Evolutionary conservation across 2,888 invertebrate genomes (phyloP), one percentile per base, ranked within the genome.

Genomic region (Leptogaster cylindrica): DNA sequence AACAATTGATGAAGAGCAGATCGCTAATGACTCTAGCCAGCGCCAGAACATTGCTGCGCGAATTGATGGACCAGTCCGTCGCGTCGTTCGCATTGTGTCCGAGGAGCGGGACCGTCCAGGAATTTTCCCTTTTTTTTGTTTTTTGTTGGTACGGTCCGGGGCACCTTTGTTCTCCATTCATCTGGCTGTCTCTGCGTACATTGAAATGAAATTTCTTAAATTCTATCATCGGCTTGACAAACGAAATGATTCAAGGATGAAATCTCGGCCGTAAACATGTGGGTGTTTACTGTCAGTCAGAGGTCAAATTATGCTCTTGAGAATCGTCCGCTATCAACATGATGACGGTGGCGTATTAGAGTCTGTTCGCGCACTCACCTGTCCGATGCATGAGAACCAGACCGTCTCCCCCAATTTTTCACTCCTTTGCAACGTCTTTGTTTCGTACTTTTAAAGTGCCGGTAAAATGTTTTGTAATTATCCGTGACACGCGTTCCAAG

Each of bases 1-100:
- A 58, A 58, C 58, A 58, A 58, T 58, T 58, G 58, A 58, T 58
- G 25, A 58, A 58, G 58, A 58, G 58, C 58, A 58, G 58, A 39
- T 58, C 58, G 41, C 58, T 58, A 58, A 58, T 58, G 58, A 58
- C 58, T 23, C 58, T 12, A 58, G 2, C 14, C 25, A 58, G 20
- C 31, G 36, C 25, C 41, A 39, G 6, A 46, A 46, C n/a, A 16
- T 46, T 20, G 16, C 20, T 46, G 10, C 58, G 25, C 58, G 41
- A 58, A 39, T 58, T 58, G 58, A 58, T 58, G 58, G 23, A 20
- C 55, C 31, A 14, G 25, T 55, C n/a, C 55, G 20, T 55, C 36
- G 33, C 25, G 18, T 58, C 23, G 23, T 39, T 58, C 41, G 36
- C 58, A 25, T 36, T 58, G 7, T 25, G 25, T 41, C 33, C 33